Evolutionary conservation across 1,140 invertebrate genomes (phyloP).

Genomic region (Stratiolaelaps scimitus): DNA sequence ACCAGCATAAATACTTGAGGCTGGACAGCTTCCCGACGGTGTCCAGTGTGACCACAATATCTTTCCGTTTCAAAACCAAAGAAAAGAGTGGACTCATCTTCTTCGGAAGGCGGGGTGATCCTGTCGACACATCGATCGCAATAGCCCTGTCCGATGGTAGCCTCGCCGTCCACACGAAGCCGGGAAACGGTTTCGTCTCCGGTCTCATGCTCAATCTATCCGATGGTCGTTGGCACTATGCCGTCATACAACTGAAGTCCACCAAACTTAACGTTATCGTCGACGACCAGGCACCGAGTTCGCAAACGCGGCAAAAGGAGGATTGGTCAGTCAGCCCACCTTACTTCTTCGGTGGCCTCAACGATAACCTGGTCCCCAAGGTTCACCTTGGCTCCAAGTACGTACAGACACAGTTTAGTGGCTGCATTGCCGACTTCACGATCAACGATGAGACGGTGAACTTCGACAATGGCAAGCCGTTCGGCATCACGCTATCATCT

Average conservation of each 20-base stretch:
- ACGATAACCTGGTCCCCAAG: background rate
- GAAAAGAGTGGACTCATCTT: slow-evolving; percentile 6
- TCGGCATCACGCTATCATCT: slow-evolving; percentile 17
- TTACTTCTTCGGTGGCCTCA: slow-evolving; percentile 8
- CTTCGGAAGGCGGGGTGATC: background rate
- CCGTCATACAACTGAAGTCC: background rate
- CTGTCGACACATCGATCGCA: background rate
- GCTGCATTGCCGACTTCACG: slow-evolving; percentile 22
- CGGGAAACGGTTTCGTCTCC: background rate
- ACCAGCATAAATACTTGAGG: slow-evolving; percentile 11
- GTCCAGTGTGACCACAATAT: background rate
- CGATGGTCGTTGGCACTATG: slow-evolving; percentile 8
- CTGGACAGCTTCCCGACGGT: background rate
- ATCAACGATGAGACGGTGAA: background rate
- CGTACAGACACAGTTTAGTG: slow-evolving; percentile 13
- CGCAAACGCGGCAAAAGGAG: background rate
- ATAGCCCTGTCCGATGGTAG: background rate
- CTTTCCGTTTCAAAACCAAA: slow-evolving; percentile 19
- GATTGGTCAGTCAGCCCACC: slow-evolving; percentile 5
- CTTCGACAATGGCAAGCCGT: background rate
- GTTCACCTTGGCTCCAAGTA: background rate
- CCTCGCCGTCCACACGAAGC: background rate
- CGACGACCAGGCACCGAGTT: background rate
- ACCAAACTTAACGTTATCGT: background rate
- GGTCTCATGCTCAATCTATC: slow-evolving; percentile 13